Conservation (phyloP, 2,888 invertebrate genomes). For the Pilophorus perplexus region DNA sequence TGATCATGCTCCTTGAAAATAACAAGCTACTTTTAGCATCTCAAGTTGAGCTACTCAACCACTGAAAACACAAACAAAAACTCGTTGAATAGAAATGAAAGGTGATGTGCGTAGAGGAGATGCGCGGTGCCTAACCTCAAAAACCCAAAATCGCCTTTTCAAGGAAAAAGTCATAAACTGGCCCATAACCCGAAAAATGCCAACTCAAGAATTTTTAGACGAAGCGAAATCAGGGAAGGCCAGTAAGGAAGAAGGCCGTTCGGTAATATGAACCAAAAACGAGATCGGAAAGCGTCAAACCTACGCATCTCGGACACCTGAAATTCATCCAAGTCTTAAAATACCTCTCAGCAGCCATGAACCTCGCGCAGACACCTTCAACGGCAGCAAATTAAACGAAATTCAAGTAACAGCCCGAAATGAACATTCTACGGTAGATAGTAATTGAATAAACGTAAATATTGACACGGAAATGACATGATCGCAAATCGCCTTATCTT, state of each 20-base stretch:
- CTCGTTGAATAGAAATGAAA: no score
- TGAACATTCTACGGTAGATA: not conserved
- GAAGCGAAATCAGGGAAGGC: no score
- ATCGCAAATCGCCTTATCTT: constrained; percentile 23
- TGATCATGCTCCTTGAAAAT: constrained; percentile 31
- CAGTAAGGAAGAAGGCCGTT: no score
- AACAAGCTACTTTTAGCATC: no score
- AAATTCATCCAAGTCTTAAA: constrained; percentile 43
- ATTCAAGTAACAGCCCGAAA: not conserved
- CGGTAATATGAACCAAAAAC: not conserved
- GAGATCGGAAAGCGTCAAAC: constrained; percentile 15
- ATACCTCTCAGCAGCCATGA: constrained; percentile 36
- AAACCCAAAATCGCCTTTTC: no score
- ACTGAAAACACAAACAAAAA: no score
- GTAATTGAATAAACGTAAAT: not conserved
- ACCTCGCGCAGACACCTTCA: constrained; percentile 1
- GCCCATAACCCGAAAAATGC: no score
- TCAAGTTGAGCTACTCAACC: no score
- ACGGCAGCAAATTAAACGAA: not conserved
- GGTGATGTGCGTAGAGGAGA: no score
- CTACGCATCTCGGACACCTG: constrained; percentile 45
- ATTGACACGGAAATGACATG: not conserved
- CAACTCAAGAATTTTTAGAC: no score
- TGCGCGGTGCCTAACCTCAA: not conserved
- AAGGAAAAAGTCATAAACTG: no score